A percentile compares a stretch with the other conserved stretches of the same genome.
These are phyloP conservation scores for Syngnathus typhle DNA, from an alignment of 2,113 vertebrate species.

Conservation along the genomic window DNA sequence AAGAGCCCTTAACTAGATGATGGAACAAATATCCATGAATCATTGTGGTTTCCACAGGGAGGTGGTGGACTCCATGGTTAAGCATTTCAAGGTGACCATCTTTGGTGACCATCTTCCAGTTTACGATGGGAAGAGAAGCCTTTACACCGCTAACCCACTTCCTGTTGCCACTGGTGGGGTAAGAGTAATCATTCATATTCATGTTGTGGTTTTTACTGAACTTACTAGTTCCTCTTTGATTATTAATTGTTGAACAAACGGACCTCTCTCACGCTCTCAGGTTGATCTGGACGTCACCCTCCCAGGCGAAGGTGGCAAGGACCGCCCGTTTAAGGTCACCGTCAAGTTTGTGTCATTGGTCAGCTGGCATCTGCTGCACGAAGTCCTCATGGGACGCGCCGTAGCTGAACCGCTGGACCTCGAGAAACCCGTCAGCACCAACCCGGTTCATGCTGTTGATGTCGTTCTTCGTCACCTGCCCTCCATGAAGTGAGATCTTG, in stretches of 20 bases:
- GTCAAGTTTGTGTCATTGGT: conserved; percentile 97
- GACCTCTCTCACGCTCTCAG: conserved; percentile 54
- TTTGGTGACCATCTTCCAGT: conserved; percentile 97
- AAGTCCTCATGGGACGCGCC: conserved; percentile 93
- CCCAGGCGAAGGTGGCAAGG: conserved; percentile 97
- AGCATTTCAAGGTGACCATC: conserved; percentile 99
- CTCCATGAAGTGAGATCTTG: conserved; percentile 91
- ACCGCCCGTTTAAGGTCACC: conserved; percentile 95
- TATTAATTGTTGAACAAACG: too few relatives aligned
- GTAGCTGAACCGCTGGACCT: conserved; percentile 94
- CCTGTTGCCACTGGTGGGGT: conserved; percentile 93
- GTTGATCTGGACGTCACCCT: conserved; percentile 99
- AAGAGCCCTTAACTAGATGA: neutral
- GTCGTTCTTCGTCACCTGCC: conserved; percentile 97
- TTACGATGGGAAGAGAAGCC: conserved; percentile 98
- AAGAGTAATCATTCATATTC: conserved; percentile 53
- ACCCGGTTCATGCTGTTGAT: conserved; percentile 96
- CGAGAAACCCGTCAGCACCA: conserved; percentile 99
- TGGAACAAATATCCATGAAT: neutral
- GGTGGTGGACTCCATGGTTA: conserved; percentile 98
- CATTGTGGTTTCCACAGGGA: conserved; percentile 70
- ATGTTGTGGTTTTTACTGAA: neutral
- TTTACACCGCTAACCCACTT: conserved; percentile 96
- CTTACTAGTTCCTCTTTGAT: neutral
- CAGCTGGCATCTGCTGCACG: conserved; percentile 98